Conservation (phyloP, 2,797 vertebrate genomes). For the Orientallactaga sibirica region DNA sequence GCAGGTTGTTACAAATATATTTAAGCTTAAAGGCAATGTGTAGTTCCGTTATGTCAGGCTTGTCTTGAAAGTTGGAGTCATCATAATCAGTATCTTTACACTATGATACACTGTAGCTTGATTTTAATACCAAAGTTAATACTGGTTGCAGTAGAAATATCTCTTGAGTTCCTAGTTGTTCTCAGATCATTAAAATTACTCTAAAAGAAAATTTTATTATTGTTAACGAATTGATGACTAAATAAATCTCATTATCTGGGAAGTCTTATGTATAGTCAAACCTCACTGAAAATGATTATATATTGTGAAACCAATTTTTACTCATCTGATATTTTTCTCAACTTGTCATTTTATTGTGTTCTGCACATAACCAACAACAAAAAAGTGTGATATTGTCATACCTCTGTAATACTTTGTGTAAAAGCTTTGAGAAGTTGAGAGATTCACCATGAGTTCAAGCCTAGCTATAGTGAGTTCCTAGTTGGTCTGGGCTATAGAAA, state of each 20-base stretch:
- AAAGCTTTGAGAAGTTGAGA: neutral
- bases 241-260: conserved; percentile 6
- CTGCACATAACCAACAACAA: neutral
- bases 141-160: neutral
- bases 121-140: neutral
- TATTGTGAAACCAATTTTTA: conserved; percentile 9
- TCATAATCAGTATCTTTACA: neutral
- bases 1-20: neutral
- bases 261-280: neutral
- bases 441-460: neutral
- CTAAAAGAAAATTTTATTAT: neutral
- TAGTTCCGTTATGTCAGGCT: neutral
- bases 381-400: neutral
- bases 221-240: neutral
- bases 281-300: neutral
- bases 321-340: neutral
- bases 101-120: neutral
- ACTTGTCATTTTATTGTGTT: neutral
- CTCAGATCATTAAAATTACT: neutral
- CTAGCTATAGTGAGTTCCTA: too few relatives aligned
- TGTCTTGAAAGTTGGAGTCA: neutral
- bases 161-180: neutral
- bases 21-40: neutral
- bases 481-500: neutral
- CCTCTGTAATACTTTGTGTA: too few relatives aligned